Percentiles rank a stretch among this genome's conserved stretches.
Evolutionary conservation across 2,888 invertebrate genomes (phyloP).

Genomic region (Dascillus cervinus): DNA sequence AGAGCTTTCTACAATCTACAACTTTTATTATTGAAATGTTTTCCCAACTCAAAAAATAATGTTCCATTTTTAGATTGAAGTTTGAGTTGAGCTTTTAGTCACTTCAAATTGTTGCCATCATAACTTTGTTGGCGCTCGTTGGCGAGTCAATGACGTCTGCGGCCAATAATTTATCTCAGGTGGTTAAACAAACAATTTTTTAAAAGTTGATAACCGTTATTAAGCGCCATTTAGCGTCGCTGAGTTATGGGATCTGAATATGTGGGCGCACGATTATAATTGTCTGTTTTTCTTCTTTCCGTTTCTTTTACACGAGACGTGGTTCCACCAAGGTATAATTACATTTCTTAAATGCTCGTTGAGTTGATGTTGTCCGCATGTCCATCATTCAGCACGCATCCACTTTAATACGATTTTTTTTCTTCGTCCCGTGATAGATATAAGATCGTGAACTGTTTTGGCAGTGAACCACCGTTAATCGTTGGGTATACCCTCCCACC

Average conservation of each 20-base stretch:
- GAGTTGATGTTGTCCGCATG: constrained; percentile 8
- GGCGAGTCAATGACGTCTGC: constrained; percentile 2
- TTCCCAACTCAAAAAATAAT: too few species aligned
- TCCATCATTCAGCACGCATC: constrained; percentile 23
- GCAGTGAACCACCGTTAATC: constrained; percentile 25
- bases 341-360: too few species aligned
- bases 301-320: constrained; percentile 7
- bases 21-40: too few species aligned
- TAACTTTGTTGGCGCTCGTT: too few species aligned
- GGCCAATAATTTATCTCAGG: constrained; percentile 17
- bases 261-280: constrained; percentile 22
- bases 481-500: constrained; percentile 26
- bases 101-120: too few species aligned
- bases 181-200: constrained; percentile 30
- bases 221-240: constrained; percentile 27
- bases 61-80: too few species aligned
- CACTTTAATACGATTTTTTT: too few species aligned
- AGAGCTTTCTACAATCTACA: too few species aligned
- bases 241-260: constrained; percentile 21
- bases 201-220: constrained; percentile 29
- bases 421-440: constrained; percentile 14
- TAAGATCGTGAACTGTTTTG: constrained; percentile 25
- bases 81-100: too few species aligned
- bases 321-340: too few species aligned
- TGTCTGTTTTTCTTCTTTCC: constrained; percentile 15